phyloP scores from a whole-genome alignment of 2,888 invertebrate genomes.

The Chalcosyrphus nemorum region DNA sequence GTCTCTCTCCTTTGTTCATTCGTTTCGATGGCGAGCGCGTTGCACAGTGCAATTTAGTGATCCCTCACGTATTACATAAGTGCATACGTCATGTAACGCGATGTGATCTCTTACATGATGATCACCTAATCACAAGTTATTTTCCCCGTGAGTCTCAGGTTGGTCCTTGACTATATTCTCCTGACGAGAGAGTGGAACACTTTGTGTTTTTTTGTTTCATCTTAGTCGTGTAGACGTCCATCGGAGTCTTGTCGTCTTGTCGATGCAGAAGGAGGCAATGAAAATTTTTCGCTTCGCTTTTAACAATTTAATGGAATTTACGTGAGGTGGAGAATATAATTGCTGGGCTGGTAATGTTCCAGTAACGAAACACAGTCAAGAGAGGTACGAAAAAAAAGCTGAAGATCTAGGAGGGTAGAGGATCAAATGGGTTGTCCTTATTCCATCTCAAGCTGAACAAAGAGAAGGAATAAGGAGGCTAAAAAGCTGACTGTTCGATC shows the following conservation, averaged over 20 bases:
- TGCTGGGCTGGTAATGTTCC: slow-evolving; percentile 45
- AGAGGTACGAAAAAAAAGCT: background rate
- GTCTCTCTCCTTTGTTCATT: too few species aligned
- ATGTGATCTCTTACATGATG: slow-evolving; percentile 72
- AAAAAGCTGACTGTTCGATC: too few species aligned
- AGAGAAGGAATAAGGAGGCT: background rate
- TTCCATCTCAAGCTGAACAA: too few species aligned
- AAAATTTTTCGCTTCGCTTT: slow-evolving; percentile 65
- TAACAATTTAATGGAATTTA: slow-evolving; percentile 70
- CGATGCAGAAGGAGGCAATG: slow-evolving; percentile 47
- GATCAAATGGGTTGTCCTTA: slow-evolving; percentile 11
- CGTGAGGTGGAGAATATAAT: slow-evolving; percentile 69
- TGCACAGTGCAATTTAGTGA: slow-evolving; percentile 66
- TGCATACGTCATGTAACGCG: slow-evolving; percentile 72
- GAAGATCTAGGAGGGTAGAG: slow-evolving; percentile 14
- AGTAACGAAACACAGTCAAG: background rate
- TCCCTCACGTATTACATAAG: slow-evolving; percentile 72
- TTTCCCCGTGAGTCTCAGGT: slow-evolving; percentile 22
- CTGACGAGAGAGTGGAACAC: slow-evolving; percentile 24
- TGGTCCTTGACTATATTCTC: slow-evolving; percentile 53
- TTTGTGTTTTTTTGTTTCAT: too few species aligned
- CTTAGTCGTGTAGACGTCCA: background rate
- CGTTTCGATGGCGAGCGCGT: slow-evolving; percentile 24
- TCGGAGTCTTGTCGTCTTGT: slow-evolving; percentile 6
- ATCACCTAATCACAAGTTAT: slow-evolving; percentile 68